Conservation (phyloP, 2,888 invertebrate genomes). For the Agriopis marginaria region DNA sequence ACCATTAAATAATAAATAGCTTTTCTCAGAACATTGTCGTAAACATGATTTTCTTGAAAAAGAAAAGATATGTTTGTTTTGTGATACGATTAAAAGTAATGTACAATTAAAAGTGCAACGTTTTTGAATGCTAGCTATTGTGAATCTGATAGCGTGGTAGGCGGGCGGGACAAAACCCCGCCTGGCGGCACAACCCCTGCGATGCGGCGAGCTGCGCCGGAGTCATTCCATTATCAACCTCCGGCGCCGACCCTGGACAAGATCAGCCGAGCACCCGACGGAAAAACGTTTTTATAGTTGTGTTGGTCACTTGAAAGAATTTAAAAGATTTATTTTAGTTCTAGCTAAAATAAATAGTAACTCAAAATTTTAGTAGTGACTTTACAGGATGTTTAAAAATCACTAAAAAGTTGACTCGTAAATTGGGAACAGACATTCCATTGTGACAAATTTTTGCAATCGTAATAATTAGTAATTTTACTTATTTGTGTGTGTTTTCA, state of each 20-base stretch:
- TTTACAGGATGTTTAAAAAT: too few relatives aligned
- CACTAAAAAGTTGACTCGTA: too few relatives aligned
- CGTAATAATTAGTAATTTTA: not conserved
- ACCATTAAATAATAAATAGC: too few relatives aligned
- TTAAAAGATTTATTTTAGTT: too few relatives aligned
- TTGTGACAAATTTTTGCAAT: too few relatives aligned
- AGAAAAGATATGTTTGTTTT: too few relatives aligned
- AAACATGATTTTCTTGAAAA: too few relatives aligned
- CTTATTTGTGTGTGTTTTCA: not conserved
- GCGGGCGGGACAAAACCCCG: slow-evolving; percentile 3
- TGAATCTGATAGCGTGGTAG: not conserved
- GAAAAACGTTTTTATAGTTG: not conserved
- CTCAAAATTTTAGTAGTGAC: too few relatives aligned
- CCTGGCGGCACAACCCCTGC: not conserved
- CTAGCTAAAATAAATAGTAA: too few relatives aligned
- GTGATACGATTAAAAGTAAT: not conserved
- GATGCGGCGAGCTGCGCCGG: slow-evolving; percentile 5
- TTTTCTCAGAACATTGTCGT: too few relatives aligned
- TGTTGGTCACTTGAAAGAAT: too few relatives aligned
- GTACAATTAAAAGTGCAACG: not conserved
- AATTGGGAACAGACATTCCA: too few relatives aligned
- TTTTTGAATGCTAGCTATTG: not conserved
- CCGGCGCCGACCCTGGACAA: not conserved
- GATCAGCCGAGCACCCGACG: not conserved
- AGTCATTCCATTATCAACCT: slow-evolving; percentile 1